Conservation (phyloP, 2,888 invertebrate genomes). For the Clunio marinus region DNA sequence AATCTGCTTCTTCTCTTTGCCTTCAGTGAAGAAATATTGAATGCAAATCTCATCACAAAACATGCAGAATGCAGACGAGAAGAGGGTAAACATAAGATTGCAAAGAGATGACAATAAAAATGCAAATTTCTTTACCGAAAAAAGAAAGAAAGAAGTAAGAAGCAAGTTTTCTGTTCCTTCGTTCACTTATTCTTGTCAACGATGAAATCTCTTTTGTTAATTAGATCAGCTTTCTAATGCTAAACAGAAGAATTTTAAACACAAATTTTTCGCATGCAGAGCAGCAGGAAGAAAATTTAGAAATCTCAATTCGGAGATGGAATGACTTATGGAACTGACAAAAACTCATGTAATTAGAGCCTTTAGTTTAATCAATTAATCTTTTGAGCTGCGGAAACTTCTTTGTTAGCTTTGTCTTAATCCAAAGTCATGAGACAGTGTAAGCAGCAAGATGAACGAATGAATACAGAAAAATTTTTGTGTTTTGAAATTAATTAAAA, state of each 20-base stretch:
- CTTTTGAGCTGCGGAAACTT: background rate
- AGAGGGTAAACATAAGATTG: slow-evolving; percentile 6
- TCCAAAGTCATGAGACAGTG: slow-evolving; percentile 20
- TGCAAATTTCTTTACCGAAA: slow-evolving; percentile 1
- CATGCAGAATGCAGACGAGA: background rate
- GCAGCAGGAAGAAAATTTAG: background rate
- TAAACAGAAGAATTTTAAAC: too few species aligned
- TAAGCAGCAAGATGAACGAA: background rate
- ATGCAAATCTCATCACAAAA: slow-evolving; percentile 24
- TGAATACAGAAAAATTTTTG: background rate
- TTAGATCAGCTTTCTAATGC: slow-evolving; percentile 28
- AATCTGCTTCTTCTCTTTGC: slow-evolving; percentile 24
- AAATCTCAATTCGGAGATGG: slow-evolving; percentile 13
- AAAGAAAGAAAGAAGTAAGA: too few species aligned
- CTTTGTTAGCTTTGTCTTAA: background rate
- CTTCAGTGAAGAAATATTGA: background rate
- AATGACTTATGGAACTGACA: slow-evolving; percentile 5
- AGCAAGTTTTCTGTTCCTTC: background rate
- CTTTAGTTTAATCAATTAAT: slow-evolving; percentile 18
- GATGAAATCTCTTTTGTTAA: slow-evolving; percentile 10
- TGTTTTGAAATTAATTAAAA: slow-evolving; percentile 34
- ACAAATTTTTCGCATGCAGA: background rate
- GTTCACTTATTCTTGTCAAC: too few species aligned
- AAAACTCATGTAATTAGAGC: slow-evolving; percentile 27
- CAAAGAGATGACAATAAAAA: slow-evolving; percentile 26